Evolutionary conservation across 2,113 vertebrate species (phyloP), one percentile per base, ranked within the genome.

Genomic region (Callipepla californica): DNA sequence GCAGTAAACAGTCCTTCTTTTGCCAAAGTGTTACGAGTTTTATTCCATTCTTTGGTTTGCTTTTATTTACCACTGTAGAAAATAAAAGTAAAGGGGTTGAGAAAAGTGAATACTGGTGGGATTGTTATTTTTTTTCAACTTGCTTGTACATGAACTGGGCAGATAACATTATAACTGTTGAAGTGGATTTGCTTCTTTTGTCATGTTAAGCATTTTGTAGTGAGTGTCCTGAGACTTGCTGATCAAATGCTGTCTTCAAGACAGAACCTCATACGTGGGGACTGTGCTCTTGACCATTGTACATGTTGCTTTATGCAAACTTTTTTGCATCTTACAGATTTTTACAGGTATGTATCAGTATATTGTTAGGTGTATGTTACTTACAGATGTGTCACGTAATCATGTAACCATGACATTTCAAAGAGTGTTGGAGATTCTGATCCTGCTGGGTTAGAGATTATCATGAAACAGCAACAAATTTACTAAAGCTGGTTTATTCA

Each of bases 61-160:
- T 80, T 85, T 85, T 12, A 50, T 45, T 74, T 77, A 6, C 66
- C 9, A 5, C 2, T 45, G 4, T 4, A 6, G 3, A 63, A 21
- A 45, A 32, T 38, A 58, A 51, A 44, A 78, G 58, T 62, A 80
- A 55, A 36, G 1, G 66, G 67, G 48, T 3, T 73, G 23, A 9
- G 4, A 6, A 8, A 16, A 70, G 14, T 47, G 28, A 20, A 10
- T 90, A 9, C 8, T 17, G 50, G 23, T 26, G 38, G 34, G 25
- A 57, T 90, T 36, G 40, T 6, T 11, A 23, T 17, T 74, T 30
- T 59, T 55, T 63, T 63, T 84, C 87, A 28, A 69, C 63, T 55
- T 62, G 30, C 5, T 22, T 17, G 0, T 62, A 4, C 0, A 0
- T 32, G 45, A 38, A 82, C 76, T 87, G 28, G 82, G 61, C 42